phyloP scores from a whole-genome alignment of 2,113 vertebrate genomes.

The Tragulus kanchil region DNA sequence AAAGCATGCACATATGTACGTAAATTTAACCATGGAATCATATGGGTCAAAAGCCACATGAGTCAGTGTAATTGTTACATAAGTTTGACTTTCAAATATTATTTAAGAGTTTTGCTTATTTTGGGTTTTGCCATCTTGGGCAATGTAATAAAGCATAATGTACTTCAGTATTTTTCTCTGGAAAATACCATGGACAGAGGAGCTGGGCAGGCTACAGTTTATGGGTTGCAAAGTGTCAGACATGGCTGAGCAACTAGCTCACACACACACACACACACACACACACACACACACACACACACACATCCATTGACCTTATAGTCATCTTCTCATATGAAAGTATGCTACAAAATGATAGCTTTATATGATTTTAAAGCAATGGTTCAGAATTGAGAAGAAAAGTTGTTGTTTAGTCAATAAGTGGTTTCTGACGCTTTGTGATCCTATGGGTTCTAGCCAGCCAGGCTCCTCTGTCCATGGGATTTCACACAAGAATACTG shows the following conservation, averaged over 20 bases:
- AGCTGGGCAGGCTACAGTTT: neutral
- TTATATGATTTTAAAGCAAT: conserved; percentile 29
- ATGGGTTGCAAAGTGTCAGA: neutral
- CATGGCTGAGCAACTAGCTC: neutral
- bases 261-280: too few relatives aligned
- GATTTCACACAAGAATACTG: neutral
- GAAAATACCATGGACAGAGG: neutral
- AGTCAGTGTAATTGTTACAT: neutral
- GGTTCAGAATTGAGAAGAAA: conserved; percentile 21
- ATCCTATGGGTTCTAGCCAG: too few relatives aligned
- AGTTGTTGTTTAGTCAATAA: neutral
- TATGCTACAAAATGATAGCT: neutral
- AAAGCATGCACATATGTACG: neutral
- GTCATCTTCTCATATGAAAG: conserved; percentile 35
- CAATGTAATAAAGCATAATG: neutral
- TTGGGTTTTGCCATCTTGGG: neutral
- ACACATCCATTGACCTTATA: neutral
- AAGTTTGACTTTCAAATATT: neutral
- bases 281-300: neutral
- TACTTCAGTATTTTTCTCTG: neutral
- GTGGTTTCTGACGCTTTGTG: neutral
- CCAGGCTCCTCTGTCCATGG: neutral
- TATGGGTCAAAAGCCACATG: neutral
- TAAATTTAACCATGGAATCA: neutral
- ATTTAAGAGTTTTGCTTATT: neutral